Percentiles rank a stretch among this genome's conserved stretches.
These are phyloP conservation scores for Notarius lentiginosus DNA, from an alignment of 2,113 vertebrate genomes.

Conservation along the genomic window DNA sequence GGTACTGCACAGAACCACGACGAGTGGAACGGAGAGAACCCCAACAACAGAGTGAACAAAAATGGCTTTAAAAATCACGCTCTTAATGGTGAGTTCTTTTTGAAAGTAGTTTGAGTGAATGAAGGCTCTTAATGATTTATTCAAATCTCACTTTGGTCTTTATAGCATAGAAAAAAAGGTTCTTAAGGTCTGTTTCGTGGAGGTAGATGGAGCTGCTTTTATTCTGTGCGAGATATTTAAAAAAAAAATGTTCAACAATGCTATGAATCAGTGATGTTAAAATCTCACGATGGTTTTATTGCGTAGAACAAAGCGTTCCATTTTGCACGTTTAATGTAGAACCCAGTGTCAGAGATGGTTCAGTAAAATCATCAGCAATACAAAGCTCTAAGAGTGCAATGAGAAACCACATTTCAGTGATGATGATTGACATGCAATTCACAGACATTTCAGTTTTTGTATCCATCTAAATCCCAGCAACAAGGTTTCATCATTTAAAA, in stretches of 20 bases:
- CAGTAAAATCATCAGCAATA: background rate
- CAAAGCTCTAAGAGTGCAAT: no score
- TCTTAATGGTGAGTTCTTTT: constrained; percentile 40
- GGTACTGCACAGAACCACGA: background rate
- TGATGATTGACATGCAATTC: background rate
- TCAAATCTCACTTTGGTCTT: background rate
- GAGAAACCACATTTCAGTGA: background rate
- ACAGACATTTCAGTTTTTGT: background rate
- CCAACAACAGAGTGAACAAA: background rate
- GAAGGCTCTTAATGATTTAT: background rate
- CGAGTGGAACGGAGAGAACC: background rate
- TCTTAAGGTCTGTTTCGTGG: background rate
- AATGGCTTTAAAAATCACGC: constrained; percentile 26
- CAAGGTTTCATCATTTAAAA: background rate
- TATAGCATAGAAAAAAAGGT: background rate
- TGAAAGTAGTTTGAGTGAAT: no score
- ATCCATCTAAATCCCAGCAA: background rate
- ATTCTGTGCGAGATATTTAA: no score
- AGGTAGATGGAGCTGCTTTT: background rate
- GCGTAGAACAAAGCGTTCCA: no score
- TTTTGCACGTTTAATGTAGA: no score
- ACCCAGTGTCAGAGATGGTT: no score
- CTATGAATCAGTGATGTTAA: background rate
- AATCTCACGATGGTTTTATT: background rate
- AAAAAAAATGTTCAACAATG: background rate